Evolutionary conservation across 2,888 invertebrate species (phyloP).

Genomic region (Odontocerum albicorne): DNA sequence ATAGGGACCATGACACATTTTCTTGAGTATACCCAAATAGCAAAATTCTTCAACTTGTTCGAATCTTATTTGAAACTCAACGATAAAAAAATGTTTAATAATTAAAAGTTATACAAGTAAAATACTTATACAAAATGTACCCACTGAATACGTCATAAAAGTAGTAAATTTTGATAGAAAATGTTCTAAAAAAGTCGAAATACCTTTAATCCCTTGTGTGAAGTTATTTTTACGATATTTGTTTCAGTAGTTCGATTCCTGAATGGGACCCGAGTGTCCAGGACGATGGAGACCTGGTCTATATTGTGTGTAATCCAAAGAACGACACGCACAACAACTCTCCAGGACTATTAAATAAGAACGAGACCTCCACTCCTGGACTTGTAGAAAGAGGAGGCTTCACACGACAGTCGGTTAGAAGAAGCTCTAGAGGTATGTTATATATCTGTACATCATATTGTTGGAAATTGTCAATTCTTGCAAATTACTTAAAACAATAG

Average conservation of each 20-base stretch:
- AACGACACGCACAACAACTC: conserved; percentile 41
- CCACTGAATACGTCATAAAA: no score
- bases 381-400: conserved; percentile 29
- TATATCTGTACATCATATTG: no score
- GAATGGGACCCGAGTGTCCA: conserved; percentile 69
- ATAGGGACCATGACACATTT: no score
- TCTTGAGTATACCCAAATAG: no score
- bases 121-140: no score
- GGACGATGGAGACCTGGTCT: conserved; percentile 68
- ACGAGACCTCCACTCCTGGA: conserved; percentile 7
- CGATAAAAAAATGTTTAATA: no score
- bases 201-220: background rate
- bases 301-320: conserved; percentile 59
- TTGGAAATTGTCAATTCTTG: no score
- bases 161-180: no score
- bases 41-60: no score
- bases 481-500: no score
- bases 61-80: no score
- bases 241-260: conserved; percentile 62
- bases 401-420: conserved; percentile 29
- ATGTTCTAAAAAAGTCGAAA: no score
- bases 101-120: background rate
- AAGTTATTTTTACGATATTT: background rate
- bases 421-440: conserved; percentile 30
- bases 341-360: background rate